Base-by-base conservation (phyloP, 1,140 invertebrate species). In the Rhynchophorus ferrugineus region DNA sequence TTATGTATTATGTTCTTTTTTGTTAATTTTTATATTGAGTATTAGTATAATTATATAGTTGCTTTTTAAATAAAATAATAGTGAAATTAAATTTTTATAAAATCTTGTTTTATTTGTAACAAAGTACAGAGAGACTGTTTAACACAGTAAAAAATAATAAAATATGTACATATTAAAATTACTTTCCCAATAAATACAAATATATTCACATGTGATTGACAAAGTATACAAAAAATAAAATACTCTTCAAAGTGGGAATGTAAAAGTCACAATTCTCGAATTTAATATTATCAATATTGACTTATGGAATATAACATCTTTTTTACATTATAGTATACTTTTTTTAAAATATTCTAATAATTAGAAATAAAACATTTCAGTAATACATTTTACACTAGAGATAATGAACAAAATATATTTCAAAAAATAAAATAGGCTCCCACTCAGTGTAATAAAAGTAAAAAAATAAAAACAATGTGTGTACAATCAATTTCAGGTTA, bases 81-180 rank as follows among this genome's bases (percentile, higher is more conserved):
- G n/a, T n/a, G n/a, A 33, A 34, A 51, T 5, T 19, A 35, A 33
- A 20, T 14, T 20, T 35, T 44, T 34, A 34, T 18, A 44, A 42
- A 44, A 43, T 29, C 17, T 42, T 22, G 14, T 33, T 51, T 51
- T 51, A 43, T 34, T 49, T 46, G 2, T 53, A 57, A 57, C 54
- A 53, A 43, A 51, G 39, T 46, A 57, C 54, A 53, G 52, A 57
- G 53, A 57, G 38, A 53, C 47, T 53, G 43, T 34, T 29, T 41
- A 29, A 18, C n/a, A 5, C 9, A 11, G 42, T 33, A 44, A 56
- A 55, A 39, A 53, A 57, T 54, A 53, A 56, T 53, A 57, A 56
- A 41, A 52, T 13, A 39, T 34, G 19, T 36, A 49, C 13, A 48
- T 49, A 18, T 37, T 39, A 39, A 39, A 49, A 17, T 37, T 21